These are phyloP conservation scores for Syngnathus rostellatus DNA, from an alignment of 2,797 vertebrate genomes.

Conservation along the genomic window DNA sequence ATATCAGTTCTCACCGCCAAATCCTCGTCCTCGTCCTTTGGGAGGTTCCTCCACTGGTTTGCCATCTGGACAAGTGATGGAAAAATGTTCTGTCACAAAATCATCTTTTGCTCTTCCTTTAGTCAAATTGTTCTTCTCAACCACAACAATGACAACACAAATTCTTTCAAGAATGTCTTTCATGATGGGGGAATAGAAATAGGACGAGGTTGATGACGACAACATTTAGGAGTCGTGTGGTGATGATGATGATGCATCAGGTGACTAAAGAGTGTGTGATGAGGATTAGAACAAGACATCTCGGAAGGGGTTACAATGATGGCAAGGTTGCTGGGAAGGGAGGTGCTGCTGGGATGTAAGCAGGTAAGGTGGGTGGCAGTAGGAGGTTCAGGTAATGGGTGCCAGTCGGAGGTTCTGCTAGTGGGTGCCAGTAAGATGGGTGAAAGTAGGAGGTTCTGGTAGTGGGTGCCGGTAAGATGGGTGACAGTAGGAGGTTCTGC, in stretches of 20 bases:
- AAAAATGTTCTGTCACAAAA: conserved; percentile 14
- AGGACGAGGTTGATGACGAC: neutral
- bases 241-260: conserved; percentile 2
- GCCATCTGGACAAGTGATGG: conserved; percentile 75
- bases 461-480: too few relatives aligned
- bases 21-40: conserved; percentile 77
- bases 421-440: too few relatives aligned
- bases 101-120: neutral
- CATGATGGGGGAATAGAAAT: neutral
- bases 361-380: neutral
- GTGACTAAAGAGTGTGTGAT: conserved; percentile 12
- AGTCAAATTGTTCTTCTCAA: neutral
- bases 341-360: neutral
- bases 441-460: too few relatives aligned
- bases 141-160: neutral
- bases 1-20: conserved; percentile 76
- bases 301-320: conserved; percentile 35
- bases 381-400: neutral
- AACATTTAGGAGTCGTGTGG: neutral
- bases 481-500: too few relatives aligned
- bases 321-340: conserved; percentile 11
- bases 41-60: conserved; percentile 84
- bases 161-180: neutral
- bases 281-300: conserved; percentile 44
- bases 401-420: neutral